Evolutionary conservation across 2,888 invertebrate species (phyloP).

Genomic region (Ichneumoninae sp.): DNA sequence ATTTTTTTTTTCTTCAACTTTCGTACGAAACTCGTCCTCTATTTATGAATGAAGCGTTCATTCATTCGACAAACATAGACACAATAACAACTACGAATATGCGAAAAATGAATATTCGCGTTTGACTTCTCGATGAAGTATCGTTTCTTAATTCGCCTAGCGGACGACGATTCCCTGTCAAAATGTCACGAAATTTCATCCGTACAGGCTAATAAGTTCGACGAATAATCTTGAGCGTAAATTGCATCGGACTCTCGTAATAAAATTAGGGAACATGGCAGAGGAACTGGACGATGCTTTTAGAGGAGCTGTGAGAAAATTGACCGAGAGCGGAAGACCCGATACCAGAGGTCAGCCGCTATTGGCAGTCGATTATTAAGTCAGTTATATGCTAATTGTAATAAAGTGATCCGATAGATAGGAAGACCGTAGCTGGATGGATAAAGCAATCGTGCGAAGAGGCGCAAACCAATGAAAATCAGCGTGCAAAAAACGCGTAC

Average conservation of each 20-base stretch:
- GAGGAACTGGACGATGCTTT: background rate
- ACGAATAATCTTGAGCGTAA: slow-evolving; percentile 9
- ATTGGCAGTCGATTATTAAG: background rate
- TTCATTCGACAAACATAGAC: background rate
- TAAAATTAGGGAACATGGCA: slow-evolving; percentile 47
- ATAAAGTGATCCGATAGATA: slow-evolving; percentile 43
- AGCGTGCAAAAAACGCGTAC: slow-evolving; percentile 53
- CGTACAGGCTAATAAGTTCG: slow-evolving; percentile 20
- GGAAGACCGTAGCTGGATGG: slow-evolving; percentile 62
- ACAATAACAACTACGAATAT: background rate
- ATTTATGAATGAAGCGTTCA: slow-evolving; percentile 3
- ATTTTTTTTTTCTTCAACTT: background rate
- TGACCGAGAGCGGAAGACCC: background rate
- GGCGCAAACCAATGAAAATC: slow-evolving; percentile 47
- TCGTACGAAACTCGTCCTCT: background rate
- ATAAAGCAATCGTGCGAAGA: slow-evolving; percentile 60
- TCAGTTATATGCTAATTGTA: background rate
- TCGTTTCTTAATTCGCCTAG: background rate
- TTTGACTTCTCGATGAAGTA: background rate
- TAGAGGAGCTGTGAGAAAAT: slow-evolving; percentile 9
- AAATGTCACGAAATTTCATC: slow-evolving; percentile 49
- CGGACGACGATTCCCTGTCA: slow-evolving; percentile 42
- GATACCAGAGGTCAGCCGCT: slow-evolving; percentile 4
- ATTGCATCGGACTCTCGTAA: background rate
- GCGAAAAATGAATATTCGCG: slow-evolving; percentile 1